These are phyloP conservation scores for Marmota flaviventris DNA, from an alignment of 2,113 vertebrate genomes.

Conservation along the genomic window DNA sequence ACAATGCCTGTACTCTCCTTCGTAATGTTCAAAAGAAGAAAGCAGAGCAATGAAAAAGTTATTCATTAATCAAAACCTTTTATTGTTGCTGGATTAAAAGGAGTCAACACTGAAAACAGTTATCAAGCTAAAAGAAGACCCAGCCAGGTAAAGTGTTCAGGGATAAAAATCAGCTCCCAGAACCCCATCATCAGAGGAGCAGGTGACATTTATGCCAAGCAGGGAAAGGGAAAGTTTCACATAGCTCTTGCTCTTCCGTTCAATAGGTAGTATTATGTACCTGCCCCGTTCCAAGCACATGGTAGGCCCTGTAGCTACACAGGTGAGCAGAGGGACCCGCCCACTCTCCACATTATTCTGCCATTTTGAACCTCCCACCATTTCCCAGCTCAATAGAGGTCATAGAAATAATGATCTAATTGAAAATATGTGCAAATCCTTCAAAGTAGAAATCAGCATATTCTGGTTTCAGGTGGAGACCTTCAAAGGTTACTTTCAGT, in stretches of 20 bases:
- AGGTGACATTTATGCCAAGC: not conserved
- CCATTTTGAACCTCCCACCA: rapidly evolving
- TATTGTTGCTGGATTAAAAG: conserved; percentile 43
- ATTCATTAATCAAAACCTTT: conserved; percentile 52
- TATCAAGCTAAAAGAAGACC: not conserved
- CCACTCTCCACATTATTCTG: too few species aligned
- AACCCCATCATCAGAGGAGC: not conserved
- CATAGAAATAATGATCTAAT: not conserved
- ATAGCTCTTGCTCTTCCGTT: rapidly evolving
- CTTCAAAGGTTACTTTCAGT: not conserved
- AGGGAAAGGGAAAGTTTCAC: not conserved
- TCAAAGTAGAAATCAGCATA: not conserved
- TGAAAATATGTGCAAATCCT: not conserved
- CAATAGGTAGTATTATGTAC: not conserved
- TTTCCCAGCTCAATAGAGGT: not conserved
- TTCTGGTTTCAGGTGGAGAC: not conserved
- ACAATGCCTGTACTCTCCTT: not conserved
- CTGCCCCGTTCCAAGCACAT: not conserved
- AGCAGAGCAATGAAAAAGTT: not conserved
- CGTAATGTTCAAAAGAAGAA: not conserved
- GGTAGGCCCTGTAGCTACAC: not conserved
- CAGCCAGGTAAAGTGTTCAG: not conserved
- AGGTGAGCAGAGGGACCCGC: not conserved
- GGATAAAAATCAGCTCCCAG: not conserved
- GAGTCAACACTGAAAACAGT: not conserved